Percentiles rank a stretch among this genome's conserved stretches.
Conservation (phyloP, 2,113 vertebrate genomes). For the Chrysochloris asiatica region DNA sequence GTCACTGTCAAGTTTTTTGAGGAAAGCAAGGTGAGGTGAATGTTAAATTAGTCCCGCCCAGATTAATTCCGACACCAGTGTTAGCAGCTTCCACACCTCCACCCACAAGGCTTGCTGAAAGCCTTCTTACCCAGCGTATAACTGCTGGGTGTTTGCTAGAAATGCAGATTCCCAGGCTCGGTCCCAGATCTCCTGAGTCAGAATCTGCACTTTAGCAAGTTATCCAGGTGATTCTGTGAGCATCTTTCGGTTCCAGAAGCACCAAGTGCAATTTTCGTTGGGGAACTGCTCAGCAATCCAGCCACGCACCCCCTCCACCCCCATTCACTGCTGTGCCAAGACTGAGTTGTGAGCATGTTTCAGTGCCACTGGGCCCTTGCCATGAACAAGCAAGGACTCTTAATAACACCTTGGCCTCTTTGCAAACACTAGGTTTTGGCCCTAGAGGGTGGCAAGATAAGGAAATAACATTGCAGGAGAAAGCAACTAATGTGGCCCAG, state of each 20-base stretch:
- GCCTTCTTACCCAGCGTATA: background rate
- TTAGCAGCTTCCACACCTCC: background rate
- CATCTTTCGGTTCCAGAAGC: background rate
- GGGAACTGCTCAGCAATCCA: background rate
- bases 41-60: background rate
- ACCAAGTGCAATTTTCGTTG: background rate
- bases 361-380: background rate
- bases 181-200: background rate
- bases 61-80: background rate
- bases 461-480: background rate
- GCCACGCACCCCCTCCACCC: background rate
- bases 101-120: background rate
- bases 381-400: background rate
- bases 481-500: conserved; percentile 5
- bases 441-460: background rate
- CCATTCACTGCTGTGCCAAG: background rate
- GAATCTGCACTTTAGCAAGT: conserved; percentile 8
- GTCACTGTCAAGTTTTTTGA: conserved; percentile 8
- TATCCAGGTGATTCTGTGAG: background rate
- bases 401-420: background rate
- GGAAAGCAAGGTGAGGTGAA: background rate
- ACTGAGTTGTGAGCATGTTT: background rate
- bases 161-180: background rate
- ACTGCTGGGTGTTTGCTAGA: background rate
- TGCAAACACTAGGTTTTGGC: background rate